Evolutionary conservation across 2,113 vertebrate genomes (phyloP).

Genomic region (Aptenodytes forsteri): DNA sequence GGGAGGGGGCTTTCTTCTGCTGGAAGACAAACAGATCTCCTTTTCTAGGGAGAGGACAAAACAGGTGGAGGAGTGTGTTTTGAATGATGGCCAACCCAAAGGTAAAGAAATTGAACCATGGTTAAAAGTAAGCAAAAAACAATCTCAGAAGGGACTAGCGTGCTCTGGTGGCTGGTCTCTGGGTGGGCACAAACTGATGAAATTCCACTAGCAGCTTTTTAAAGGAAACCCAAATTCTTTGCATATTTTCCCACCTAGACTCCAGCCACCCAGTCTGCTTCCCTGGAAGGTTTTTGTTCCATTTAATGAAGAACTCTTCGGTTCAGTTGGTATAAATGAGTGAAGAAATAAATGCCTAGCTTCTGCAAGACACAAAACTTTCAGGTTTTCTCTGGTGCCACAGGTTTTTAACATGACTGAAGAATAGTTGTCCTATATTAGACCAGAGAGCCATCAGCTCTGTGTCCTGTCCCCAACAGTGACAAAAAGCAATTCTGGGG

Average conservation of each 20-base stretch:
- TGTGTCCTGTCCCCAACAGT: not conserved
- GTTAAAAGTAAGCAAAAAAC: not conserved
- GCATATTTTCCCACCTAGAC: not conserved
- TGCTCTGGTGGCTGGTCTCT: not conserved
- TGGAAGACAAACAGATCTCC: not conserved
- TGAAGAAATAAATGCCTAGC: not conserved
- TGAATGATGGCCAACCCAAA: not conserved
- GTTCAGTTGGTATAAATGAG: not conserved
- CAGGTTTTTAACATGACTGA: not conserved
- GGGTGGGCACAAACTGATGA: not conserved
- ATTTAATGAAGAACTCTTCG: not conserved
- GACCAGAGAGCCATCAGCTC: not conserved
- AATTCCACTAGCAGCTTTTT: not conserved
- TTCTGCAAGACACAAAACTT: not conserved
- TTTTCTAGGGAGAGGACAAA: not conserved
- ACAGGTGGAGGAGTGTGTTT: not conserved
- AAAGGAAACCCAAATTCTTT: not conserved
- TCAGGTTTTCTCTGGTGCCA: not conserved
- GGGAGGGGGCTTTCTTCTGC: not conserved
- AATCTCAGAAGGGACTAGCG: not conserved
- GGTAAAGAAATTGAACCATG: not conserved
- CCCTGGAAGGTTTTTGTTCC: not conserved
- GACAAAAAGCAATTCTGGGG: not conserved
- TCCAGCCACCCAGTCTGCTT: not conserved
- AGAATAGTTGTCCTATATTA: not conserved